Conservation (phyloP, 2,113 vertebrate genomes). For the Corythoichthys intestinalis region DNA sequence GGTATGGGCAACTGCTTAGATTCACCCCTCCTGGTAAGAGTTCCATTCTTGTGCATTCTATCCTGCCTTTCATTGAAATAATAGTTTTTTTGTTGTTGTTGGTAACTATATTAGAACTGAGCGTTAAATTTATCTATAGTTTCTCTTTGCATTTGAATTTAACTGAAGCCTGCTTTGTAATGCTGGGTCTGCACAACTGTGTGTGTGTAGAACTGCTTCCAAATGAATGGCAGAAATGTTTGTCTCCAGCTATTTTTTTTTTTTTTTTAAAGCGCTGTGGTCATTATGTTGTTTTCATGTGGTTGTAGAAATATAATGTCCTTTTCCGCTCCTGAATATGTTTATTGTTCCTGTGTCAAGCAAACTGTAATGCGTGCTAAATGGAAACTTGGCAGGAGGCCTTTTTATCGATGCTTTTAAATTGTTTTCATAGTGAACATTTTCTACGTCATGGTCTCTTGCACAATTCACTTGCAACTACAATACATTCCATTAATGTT, state of each 20-base stretch:
- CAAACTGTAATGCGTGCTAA: constrained; percentile 73
- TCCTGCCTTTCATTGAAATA: neutral
- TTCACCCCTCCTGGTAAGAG: constrained; percentile 85
- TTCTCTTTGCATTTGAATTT: neutral
- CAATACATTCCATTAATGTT: neutral
- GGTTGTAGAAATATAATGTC: neutral
- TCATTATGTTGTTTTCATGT: neutral
- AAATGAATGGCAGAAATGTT: neutral
- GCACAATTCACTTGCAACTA: neutral
- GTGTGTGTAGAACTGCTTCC: neutral
- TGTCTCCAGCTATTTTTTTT: neutral
- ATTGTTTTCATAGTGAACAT: constrained; percentile 23
- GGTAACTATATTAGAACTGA: no score
- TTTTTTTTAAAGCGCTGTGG: neutral
- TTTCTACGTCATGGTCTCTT: constrained; percentile 16
- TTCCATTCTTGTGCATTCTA: neutral
- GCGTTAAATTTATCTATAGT: neutral
- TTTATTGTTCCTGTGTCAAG: constrained; percentile 53
- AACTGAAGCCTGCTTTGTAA: neutral
- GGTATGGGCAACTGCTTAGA: constrained; percentile 92
- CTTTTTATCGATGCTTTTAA: constrained; percentile 50
- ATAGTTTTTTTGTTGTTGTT: neutral
- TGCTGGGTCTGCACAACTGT: neutral
- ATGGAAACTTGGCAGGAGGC: constrained; percentile 69
- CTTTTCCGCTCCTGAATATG: constrained; percentile 33